Percentiles rank a stretch among this genome's conserved stretches.
Conservation (phyloP, 2,888 invertebrate genomes). For the Ectemnius lituratus region DNA sequence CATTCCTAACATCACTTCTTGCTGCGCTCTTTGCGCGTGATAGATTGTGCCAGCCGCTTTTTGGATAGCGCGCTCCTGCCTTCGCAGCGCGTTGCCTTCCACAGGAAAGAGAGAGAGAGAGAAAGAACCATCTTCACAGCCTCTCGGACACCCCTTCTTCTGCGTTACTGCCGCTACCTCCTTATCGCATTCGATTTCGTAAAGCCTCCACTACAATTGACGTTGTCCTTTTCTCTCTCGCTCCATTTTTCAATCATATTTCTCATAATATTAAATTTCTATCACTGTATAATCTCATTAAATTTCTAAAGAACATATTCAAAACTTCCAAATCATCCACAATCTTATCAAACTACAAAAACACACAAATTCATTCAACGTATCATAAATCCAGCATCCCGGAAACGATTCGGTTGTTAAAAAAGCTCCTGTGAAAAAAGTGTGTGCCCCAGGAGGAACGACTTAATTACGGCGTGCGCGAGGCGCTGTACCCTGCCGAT, state of each 20-base stretch:
- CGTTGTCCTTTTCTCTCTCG: too few relatives aligned
- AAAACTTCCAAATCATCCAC: background rate
- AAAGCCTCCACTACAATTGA: background rate
- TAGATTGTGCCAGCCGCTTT: conserved; percentile 68
- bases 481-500: conserved; percentile 22
- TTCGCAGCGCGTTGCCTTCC: conserved; percentile 33
- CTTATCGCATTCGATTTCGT: conserved; percentile 44
- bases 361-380: too few relatives aligned
- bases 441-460: conserved; percentile 18
- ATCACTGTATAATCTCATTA: background rate
- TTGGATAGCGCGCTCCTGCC: conserved; percentile 53
- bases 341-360: too few relatives aligned
- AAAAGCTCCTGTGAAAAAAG: too few relatives aligned
- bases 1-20: conserved; percentile 73
- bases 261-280: background rate
- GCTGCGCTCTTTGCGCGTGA: conserved; percentile 67
- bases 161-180: conserved; percentile 25
- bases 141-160: background rate
- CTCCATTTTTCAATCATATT: background rate
- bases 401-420: too few relatives aligned
- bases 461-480: conserved; percentile 47
- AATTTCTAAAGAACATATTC: background rate
- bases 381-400: too few relatives aligned
- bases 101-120: background rate
- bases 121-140: too few relatives aligned